Conservation (phyloP, 2,888 invertebrate genomes). For the Napeogenes sylphis region DNA sequence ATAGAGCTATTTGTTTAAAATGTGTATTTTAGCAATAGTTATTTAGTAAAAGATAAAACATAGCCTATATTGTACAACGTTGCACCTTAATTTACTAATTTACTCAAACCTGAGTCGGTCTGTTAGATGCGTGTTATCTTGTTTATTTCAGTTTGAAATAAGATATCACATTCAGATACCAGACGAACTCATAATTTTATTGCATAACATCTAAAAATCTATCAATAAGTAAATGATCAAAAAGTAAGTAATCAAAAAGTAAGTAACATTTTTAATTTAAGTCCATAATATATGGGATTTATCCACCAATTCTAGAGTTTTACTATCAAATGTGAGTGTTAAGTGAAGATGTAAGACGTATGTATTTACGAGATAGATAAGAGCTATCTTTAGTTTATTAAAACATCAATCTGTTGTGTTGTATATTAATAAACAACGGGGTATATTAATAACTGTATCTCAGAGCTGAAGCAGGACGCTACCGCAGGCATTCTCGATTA, state of each 20-base stretch:
- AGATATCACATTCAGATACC: constrained; percentile 12
- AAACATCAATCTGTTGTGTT: constrained; percentile 57
- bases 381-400: constrained; percentile 40
- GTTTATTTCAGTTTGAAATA: constrained; percentile 24
- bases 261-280: no score
- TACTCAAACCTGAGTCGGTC: constrained; percentile 22
- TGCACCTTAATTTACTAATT: constrained; percentile 30
- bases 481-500: constrained; percentile 40
- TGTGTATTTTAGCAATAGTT: no score
- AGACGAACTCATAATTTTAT: background rate
- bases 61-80: no score
- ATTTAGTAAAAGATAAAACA: no score
- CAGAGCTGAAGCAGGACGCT: constrained; percentile 40
- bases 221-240: no score
- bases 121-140: constrained; percentile 22
- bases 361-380: background rate
- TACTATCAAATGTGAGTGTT: no score
- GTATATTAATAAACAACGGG: constrained; percentile 65
- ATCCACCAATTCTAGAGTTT: no score
- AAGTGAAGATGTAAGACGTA: no score
- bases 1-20: no score
- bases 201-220: no score
- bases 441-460: constrained; percentile 49
- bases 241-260: no score
- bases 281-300: no score